Evolutionary conservation across 1,140 invertebrate species (phyloP), one percentile per base, ranked within the genome.

Genomic region (Bombus affinis): DNA sequence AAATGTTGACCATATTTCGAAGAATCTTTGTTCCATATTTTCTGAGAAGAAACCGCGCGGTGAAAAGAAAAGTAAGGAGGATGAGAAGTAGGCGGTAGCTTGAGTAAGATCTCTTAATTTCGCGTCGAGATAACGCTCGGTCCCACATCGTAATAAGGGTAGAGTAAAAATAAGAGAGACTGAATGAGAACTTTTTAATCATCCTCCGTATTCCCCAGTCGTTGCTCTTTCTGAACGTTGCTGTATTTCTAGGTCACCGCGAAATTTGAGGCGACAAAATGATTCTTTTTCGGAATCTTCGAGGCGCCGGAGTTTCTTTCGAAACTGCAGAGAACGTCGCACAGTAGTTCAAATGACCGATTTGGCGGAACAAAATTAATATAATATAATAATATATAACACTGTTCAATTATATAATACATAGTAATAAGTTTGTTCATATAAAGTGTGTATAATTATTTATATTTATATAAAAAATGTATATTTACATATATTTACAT

Each of bases 151-250:
- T 72, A 77, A 86, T 85, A 83, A 78, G 81, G 79, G 32, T 72
- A 71, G 32, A n/a, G 32, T 8, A 53, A 53, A 81, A 81, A 82
- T 82, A 89, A 81, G 73, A 72, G 72, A 65, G n/a, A 2, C 15
- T 47, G n/a, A 66, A 82, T 72, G 73, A 84, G 88, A 53, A 72
- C 65, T 77, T 83, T 83, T 83, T 83, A 83, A 83, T 83, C 81
- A 83, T 83, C 47, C 62, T 15, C 44, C 44, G 74, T 78, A 83
- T 83, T 77, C 81, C 74, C 74, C 8, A 83, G 74, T n/a, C 44
- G 81, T 83, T 77, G 74, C 59, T 66, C 35, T 57, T 66, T 83
- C 53, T 57, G 35, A 47, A 57, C 47, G 73, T 3, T 13, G 59
- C 18, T 22, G 32, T 66, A 39, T 83, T 83, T 83, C 74, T 83